Percentiles rank a stretch among this genome's conserved stretches.
Evolutionary conservation across 2,797 vertebrate species (phyloP).

Genomic region (Natrix natrix): DNA sequence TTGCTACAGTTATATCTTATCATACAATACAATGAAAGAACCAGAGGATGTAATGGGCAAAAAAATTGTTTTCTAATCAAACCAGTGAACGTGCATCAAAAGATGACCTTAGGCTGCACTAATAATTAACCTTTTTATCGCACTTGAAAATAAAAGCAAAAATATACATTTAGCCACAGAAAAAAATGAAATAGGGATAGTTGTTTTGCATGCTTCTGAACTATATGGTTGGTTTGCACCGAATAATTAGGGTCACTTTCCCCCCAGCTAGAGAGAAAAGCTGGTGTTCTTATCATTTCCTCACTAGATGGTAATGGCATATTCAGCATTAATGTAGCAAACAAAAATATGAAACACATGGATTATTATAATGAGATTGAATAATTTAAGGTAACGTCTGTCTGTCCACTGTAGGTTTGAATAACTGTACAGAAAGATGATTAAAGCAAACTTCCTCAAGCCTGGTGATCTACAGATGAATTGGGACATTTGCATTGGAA

Average conservation of each 20-base stretch:
- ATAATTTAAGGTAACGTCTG: background rate
- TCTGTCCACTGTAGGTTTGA: background rate
- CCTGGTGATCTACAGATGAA: background rate
- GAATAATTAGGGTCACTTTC: background rate
- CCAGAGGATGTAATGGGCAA: background rate
- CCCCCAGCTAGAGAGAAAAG: background rate
- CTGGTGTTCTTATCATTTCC: background rate
- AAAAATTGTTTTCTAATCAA: fast-evolving
- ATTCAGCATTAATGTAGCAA: background rate
- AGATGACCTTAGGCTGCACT: fast-evolving
- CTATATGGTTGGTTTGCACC: background rate
- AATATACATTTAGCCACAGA: background rate
- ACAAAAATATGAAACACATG: background rate
- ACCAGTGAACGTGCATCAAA: background rate
- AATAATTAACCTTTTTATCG: background rate
- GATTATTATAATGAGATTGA: background rate
- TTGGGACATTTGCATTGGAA: background rate
- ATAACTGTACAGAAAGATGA: background rate
- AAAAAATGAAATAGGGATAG: background rate
- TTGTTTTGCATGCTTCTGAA: background rate
- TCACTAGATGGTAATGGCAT: background rate
- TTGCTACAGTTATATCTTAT: background rate
- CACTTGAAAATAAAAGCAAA: background rate
- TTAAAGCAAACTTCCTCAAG: background rate
- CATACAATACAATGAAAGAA: background rate